Evolutionary conservation across 1,140 invertebrate genomes (phyloP), one percentile per base, ranked within the genome.

Genomic region (Eulimnadia texana): DNA sequence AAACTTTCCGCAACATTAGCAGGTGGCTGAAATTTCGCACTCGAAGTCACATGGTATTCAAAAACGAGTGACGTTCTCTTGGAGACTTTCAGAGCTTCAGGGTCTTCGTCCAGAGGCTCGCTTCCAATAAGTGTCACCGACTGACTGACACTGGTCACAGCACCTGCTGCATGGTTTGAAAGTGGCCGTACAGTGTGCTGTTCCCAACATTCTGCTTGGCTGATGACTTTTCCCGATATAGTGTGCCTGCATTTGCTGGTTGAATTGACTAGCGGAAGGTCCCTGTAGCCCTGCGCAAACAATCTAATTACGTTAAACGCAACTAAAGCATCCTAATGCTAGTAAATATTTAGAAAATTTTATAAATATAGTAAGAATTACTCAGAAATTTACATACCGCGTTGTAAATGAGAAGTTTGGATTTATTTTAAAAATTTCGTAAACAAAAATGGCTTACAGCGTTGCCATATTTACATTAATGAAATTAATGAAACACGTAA

Each of bases 111-210:
- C 3, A 55, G 19, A 42, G 52, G 13, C 29, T 61, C 60, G 13
- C 10, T 42, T 58, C 42, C 55, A 29, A 61, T 6, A 29, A 61
- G 53, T 0, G 59, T 70, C 2, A 79, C 66, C 47, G 64, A 73
- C 65, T 78, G 76, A 9, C 59, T 68, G 24, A 71, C 70, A 0
- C 67, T 68, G 16, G 77, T 78, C 2, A 69, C 49, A 27, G 76
- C 73, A 25, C 76, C 76, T 60, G 68, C 74, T 3, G 69, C 64
- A n/a, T 71, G 63, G 11, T 72, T 66, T 3, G 75, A 74, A 68
- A 94, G 86, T 0, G 90, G 88, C 65, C 85, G 79, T 50, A 94
- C 79, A 2, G 83, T 69, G 70, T 93, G 88, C 0, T 76, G 72
- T 71, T 94, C 91, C 2, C 72, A 71, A 70, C 91, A 94, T 3